phyloP scores from a whole-genome alignment of 2,113 vertebrate species.

The Irena cyanogastra region DNA sequence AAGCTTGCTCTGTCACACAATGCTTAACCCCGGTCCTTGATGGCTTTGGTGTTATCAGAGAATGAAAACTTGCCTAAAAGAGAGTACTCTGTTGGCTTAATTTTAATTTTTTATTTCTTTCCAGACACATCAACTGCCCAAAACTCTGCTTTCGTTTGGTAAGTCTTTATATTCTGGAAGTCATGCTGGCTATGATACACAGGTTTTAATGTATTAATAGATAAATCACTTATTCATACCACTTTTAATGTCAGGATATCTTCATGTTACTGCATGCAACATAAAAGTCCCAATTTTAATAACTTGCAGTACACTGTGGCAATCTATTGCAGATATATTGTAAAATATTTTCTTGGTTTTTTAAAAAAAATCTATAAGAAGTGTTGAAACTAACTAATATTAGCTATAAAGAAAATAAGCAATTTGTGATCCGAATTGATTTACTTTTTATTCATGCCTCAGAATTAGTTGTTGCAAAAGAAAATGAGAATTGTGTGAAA shows the following conservation, averaged over 20 bases:
- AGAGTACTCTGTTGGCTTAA: background rate
- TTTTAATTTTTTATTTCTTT: background rate
- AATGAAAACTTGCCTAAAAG: conserved; percentile 42
- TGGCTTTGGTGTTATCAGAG: conserved; percentile 35
- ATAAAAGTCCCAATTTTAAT: conserved; percentile 36
- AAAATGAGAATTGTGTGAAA: conserved; percentile 61
- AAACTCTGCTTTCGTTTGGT: background rate
- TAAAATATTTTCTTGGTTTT: conserved; percentile 28
- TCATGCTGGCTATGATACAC: background rate
- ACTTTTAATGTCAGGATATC: background rate
- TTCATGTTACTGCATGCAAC: background rate
- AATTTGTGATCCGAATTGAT: conserved; percentile 51
- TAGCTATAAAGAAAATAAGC: conserved; percentile 58
- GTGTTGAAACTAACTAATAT: conserved; percentile 50
- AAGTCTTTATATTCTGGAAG: background rate
- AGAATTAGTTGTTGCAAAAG: conserved; percentile 50
- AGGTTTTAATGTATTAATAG: background rate
- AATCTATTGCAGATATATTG: background rate
- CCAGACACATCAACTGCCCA: background rate
- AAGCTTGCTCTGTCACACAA: conserved; percentile 44
- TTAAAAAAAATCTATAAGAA: conserved; percentile 49
- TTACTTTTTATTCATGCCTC: conserved; percentile 50
- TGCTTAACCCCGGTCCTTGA: conserved; percentile 30
- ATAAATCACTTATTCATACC: background rate
- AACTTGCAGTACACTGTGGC: background rate